A percentile compares a stretch with the other conserved stretches of the same genome.
phyloP scores from a whole-genome alignment of 2,888 invertebrate genomes.

The Zaprionus bogoriensis region DNA sequence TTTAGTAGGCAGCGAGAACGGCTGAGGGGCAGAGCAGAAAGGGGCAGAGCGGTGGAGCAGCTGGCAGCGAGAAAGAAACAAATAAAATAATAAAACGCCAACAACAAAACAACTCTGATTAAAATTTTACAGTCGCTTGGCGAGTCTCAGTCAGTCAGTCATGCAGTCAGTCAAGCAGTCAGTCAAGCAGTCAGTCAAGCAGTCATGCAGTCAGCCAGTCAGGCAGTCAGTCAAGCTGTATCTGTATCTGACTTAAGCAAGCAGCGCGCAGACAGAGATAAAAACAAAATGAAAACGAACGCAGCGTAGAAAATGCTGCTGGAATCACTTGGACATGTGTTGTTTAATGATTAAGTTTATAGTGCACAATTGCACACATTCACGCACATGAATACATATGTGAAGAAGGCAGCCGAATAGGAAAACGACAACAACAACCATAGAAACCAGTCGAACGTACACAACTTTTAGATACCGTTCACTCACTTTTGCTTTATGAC shows the following conservation, averaged over 20 bases:
- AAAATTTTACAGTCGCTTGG: slow-evolving; percentile 39
- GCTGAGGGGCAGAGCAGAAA: neutral
- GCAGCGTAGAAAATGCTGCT: slow-evolving; percentile 30
- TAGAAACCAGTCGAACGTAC: no score
- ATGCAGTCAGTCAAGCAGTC: slow-evolving; percentile 9
- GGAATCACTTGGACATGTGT: slow-evolving; percentile 41
- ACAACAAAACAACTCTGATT: slow-evolving; percentile 47
- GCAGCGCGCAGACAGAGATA: neutral
- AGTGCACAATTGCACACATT: slow-evolving; percentile 5
- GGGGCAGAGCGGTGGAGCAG: neutral
- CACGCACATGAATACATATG: no score
- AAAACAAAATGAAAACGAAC: neutral
- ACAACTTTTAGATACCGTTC: no score
- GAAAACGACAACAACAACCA: neutral
- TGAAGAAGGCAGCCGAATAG: slow-evolving; percentile 13
- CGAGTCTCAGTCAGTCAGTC: slow-evolving; percentile 12
- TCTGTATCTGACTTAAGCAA: neutral
- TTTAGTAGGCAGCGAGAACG: slow-evolving; percentile 37
- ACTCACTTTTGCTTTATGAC: no score
- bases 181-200: slow-evolving; percentile 5
- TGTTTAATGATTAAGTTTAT: slow-evolving; percentile 42
- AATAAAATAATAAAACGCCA: slow-evolving; percentile 46
- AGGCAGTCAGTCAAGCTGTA: slow-evolving; percentile 3
- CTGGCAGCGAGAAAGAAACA: slow-evolving; percentile 3
- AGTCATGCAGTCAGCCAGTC: slow-evolving; percentile 1